Evolutionary conservation across 1,140 invertebrate species (phyloP).

Genomic region (Papilio polyxenes): DNA sequence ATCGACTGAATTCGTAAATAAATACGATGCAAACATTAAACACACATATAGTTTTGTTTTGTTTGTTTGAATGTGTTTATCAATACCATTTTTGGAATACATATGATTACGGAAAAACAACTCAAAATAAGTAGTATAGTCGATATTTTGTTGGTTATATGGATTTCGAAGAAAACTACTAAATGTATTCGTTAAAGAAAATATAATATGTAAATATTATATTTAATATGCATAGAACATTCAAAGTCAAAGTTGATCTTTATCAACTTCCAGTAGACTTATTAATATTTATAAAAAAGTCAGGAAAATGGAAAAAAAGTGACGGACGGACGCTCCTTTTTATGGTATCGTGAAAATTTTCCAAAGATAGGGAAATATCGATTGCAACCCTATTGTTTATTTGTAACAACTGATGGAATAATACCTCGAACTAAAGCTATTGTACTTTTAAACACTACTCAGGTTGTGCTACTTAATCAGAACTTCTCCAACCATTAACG

Average conservation of each 20-base stretch:
- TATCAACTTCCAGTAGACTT: conserved; percentile 10
- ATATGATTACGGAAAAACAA: no score
- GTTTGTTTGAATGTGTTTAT: no score
- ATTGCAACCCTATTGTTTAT: no score
- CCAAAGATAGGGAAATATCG: no score
- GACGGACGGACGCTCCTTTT: background rate
- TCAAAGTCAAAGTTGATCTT: background rate
- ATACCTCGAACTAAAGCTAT: no score
- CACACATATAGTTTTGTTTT: no score
- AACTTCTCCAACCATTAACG: no score
- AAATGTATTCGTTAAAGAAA: background rate
- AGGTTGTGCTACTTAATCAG: no score
- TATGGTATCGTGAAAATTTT: background rate
- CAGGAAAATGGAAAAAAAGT: background rate
- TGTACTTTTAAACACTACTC: no score
- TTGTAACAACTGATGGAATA: no score
- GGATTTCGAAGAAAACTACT: background rate
- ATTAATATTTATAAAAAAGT: background rate
- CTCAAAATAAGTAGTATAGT: no score
- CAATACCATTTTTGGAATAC: no score
- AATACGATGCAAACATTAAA: background rate
- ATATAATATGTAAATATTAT: background rate
- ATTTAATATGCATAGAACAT: conserved; percentile 9
- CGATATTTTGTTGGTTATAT: background rate
- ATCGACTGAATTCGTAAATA: background rate